phyloP scores from a whole-genome alignment of 2,888 invertebrate species.

The Calameuta pallipes region DNA sequence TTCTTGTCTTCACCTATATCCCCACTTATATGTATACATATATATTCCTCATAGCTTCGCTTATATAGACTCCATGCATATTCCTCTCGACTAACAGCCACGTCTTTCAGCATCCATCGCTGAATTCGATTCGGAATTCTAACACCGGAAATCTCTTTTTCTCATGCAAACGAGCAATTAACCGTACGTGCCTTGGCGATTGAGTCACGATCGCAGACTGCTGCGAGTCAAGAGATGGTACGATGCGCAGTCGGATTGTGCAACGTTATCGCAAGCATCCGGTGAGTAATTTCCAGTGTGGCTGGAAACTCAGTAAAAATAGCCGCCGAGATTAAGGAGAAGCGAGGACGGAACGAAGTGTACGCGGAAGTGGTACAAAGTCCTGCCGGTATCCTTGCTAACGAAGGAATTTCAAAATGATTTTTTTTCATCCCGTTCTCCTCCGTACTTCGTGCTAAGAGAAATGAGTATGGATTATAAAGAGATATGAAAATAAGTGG shows the following conservation, averaged over 20 bases:
- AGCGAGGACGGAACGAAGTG: constrained; percentile 8
- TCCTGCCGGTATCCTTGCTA: background rate
- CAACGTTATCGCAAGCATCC: constrained; percentile 38
- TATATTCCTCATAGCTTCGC: background rate
- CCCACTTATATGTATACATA: background rate
- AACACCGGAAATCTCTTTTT: constrained; percentile 25
- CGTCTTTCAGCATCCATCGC: background rate
- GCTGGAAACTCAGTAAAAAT: constrained; percentile 6
- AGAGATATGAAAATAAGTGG: constrained; percentile 6
- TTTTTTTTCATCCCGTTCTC: background rate
- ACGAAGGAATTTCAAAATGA: background rate
- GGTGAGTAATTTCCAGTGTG: constrained; percentile 44
- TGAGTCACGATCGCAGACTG: constrained; percentile 45
- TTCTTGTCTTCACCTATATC: background rate
- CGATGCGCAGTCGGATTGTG: constrained; percentile 11
- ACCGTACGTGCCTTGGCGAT: constrained; percentile 50
- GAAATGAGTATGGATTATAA: background rate
- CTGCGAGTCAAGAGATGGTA: constrained; percentile 14
- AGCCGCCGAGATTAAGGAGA: background rate
- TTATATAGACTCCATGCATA: background rate
- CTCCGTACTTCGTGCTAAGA: too few relatives aligned
- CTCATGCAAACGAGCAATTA: constrained; percentile 54
- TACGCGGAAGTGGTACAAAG: constrained; percentile 4
- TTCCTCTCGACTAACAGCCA: background rate
- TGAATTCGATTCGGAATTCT: constrained; percentile 31